Conservation (phyloP, 2,888 invertebrate species). For the Saturnia japonica region DNA sequence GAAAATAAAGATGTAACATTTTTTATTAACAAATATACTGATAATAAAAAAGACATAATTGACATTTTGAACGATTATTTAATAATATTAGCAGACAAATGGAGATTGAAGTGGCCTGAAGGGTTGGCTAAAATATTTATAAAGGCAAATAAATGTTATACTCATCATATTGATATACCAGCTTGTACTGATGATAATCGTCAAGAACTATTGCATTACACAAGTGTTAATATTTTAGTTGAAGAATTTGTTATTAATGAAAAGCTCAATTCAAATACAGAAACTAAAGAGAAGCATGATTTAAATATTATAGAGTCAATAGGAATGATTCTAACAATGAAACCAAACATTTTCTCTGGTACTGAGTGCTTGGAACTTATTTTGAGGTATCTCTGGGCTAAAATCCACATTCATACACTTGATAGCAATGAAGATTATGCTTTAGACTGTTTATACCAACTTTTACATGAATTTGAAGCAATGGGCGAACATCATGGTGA, state of each 20-base stretch:
- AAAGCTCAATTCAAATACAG: constrained; percentile 49
- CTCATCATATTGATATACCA: constrained; percentile 70
- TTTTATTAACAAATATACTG: constrained; percentile 83
- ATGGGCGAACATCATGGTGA: constrained; percentile 65
- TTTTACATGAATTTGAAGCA: constrained; percentile 69
- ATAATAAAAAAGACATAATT: constrained; percentile 80
- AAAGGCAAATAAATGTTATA: constrained; percentile 82
- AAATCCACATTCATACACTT: constrained; percentile 66
- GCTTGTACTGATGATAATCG: constrained; percentile 60
- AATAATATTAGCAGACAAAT: constrained; percentile 81
- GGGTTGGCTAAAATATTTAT: constrained; percentile 82
- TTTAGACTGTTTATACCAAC: constrained; percentile 69
- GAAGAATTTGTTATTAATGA: constrained; percentile 71
- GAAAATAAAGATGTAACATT: constrained; percentile 85
- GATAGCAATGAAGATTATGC: constrained; percentile 70
- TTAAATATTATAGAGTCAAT: constrained; percentile 64
- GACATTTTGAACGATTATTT: constrained; percentile 84
- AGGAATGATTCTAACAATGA: constrained; percentile 59
- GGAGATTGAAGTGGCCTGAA: constrained; percentile 85
- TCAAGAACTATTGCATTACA: constrained; percentile 61
- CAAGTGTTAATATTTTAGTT: constrained; percentile 62
- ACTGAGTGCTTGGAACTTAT: constrained; percentile 62
- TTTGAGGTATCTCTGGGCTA: constrained; percentile 70
- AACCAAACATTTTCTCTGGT: constrained; percentile 62
- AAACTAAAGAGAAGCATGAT: constrained; percentile 56